Evolutionary conservation across 2,797 vertebrate species (phyloP), one percentile per base, ranked within the genome.

Genomic region (Rhabdomys pumilio): DNA sequence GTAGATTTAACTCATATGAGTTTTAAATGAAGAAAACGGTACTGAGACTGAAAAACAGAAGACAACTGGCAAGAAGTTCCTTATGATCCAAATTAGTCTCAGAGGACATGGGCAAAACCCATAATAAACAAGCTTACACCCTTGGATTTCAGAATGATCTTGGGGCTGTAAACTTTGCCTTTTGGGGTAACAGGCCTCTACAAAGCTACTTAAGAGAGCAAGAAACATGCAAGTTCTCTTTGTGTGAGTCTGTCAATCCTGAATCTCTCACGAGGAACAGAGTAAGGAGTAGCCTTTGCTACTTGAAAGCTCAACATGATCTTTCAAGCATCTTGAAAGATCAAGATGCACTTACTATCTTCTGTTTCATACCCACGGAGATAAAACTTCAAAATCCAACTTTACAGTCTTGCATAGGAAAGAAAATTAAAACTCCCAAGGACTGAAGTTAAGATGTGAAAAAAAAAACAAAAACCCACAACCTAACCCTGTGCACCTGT

Each of bases 311-410:
- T 92, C 57, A 24, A 1, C 53, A 10, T 50, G 55, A 38, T 38
- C 38, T 38, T 38, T 38, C 38, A 38, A 38, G 38, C 38, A 38
- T 87, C 34, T 47, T 50, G 9, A 79, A 93, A 79, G 24, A 53
- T 92, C 57, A 24, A 1, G 47, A 10, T 50, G 55, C n/a, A 80
- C 55, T 63, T 63, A 57, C 15, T 89, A 34, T 65, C 9, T 12
- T n/a, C 1, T 20, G 9, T 3, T 29, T 76, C 77, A 6, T 44
- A 34, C 41, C 14, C 57, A 24, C 3, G 29, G 75, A 92, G 31
- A 91, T 67, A 75, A 24, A 81, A 55, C 69, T 85, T 84, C 61
- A 90, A 94, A 81, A 47, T 63, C 53, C 59, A 41, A 47, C 29
- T 65, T 50, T 50, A 61, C 26, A 89, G 38, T 85, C 57, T 85